Percentiles rank a stretch among this genome's conserved stretches.
Evolutionary conservation across 2,113 vertebrate species (phyloP).

Genomic region (Prochilodus magdalenae): DNA sequence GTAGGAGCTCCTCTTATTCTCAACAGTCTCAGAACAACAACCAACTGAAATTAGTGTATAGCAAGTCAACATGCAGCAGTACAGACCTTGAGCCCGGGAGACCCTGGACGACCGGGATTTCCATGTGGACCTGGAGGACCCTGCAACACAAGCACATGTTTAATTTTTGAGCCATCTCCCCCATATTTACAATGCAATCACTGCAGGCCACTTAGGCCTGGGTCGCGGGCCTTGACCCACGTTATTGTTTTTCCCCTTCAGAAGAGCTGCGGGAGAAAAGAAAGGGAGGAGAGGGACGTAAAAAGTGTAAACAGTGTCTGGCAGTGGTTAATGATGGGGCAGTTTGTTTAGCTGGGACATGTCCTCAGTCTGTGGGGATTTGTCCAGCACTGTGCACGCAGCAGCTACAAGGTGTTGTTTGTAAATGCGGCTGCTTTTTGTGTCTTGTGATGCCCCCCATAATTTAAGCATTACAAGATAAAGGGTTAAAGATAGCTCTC

Average conservation of each 20-base stretch:
- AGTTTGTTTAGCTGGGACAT: constrained; percentile 22
- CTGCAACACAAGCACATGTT: constrained; percentile 74
- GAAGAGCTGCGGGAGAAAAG: constrained; percentile 18
- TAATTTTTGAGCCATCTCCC: constrained; percentile 15
- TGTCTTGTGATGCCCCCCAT: neutral
- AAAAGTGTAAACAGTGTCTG: constrained; percentile 16
- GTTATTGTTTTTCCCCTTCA: constrained; percentile 28
- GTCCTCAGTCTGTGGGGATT: neutral
- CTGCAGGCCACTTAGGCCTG: neutral
- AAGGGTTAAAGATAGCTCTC: neutral
- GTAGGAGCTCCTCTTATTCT: neutral
- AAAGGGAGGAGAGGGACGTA: constrained; percentile 6
- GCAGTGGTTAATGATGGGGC: neutral
- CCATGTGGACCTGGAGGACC: constrained; percentile 91
- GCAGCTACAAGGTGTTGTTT: neutral
- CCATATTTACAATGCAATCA: constrained; percentile 38
- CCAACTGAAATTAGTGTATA: neutral
- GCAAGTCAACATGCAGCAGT: constrained; percentile 4
- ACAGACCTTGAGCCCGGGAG: constrained; percentile 86
- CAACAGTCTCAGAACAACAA: neutral
- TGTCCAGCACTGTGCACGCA: neutral
- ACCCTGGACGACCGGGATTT: constrained; percentile 88
- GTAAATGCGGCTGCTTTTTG: neutral
- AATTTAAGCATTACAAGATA: neutral
- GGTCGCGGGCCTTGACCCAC: constrained; percentile 38